Percentiles rank a stretch among this genome's conserved stretches.
Conservation (phyloP, 23 tunicate species). For the Aplidium turbinatum region DNA sequence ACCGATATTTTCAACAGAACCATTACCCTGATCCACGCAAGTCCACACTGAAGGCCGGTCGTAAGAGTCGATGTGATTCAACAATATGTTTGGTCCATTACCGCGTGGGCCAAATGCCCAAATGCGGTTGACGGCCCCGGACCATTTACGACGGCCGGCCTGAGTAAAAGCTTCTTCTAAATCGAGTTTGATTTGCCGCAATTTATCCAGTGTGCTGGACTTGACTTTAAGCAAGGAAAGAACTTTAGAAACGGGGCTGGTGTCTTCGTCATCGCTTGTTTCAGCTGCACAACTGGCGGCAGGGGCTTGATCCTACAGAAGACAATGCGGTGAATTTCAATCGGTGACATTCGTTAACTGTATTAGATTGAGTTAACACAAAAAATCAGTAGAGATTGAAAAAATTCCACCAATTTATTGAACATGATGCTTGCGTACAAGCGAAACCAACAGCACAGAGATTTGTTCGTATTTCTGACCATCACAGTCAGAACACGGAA, state of each 20-base stretch:
- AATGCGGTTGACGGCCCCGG: constrained; percentile 63
- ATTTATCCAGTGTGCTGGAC: constrained; percentile 27
- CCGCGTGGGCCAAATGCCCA: constrained; percentile 97
- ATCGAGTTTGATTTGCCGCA: constrained; percentile 36
- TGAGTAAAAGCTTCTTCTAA: constrained; percentile 55
- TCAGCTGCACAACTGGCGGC: constrained; percentile 55
- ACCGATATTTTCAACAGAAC: constrained; percentile 22
- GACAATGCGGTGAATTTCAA: too few species aligned
- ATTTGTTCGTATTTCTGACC: too few species aligned
- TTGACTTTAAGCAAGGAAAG: constrained; percentile 37
- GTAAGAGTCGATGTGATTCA: constrained; percentile 58
- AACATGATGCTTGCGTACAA: too few species aligned
- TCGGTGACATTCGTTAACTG: too few species aligned
- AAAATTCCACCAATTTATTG: too few species aligned
- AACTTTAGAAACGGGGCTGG: not conserved
- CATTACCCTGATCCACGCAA: constrained; percentile 27
- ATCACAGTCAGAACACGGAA: too few species aligned
- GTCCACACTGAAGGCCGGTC: constrained; percentile 79
- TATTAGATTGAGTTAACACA: too few species aligned
- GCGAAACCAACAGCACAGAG: too few species aligned
- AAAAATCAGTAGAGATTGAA: too few species aligned
- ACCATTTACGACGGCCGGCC: constrained; percentile 68
- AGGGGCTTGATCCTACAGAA: too few species aligned
- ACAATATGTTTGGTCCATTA: constrained; percentile 82
- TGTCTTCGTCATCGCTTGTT: constrained; percentile 14